These are phyloP conservation scores for Machimus atricapillus DNA, from an alignment of 2,888 invertebrate species.

Conservation along the genomic window DNA sequence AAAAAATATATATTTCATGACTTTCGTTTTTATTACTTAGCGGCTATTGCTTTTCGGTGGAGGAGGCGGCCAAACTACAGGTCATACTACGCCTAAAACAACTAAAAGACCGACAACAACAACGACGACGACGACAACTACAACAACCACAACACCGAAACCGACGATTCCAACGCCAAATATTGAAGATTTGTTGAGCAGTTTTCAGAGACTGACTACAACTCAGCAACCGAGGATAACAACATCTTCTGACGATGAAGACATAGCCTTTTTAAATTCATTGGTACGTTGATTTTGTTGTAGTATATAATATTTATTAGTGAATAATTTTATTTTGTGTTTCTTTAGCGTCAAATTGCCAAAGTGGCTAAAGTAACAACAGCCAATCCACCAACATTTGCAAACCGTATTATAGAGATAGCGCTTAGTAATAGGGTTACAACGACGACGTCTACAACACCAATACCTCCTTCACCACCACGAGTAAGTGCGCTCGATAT, in stretches of 20 bases:
- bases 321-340: slow-evolving; percentile 56
- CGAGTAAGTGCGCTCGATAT: slow-evolving; percentile 51
- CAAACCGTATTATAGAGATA: slow-evolving; percentile 66
- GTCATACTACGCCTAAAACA: slow-evolving; percentile 19
- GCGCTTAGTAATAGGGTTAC: slow-evolving; percentile 62
- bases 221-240: slow-evolving; percentile 56
- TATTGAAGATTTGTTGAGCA: slow-evolving; percentile 3
- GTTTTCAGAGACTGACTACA: slow-evolving; percentile 56
- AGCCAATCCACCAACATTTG: slow-evolving; percentile 56
- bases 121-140: slow-evolving; percentile 44
- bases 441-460: slow-evolving; percentile 47
- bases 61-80: background rate
- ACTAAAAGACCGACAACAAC: slow-evolving; percentile 42
- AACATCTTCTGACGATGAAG: slow-evolving; percentile 66
- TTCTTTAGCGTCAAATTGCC: slow-evolving; percentile 54
- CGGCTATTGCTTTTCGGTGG: background rate
- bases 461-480: slow-evolving; percentile 34
- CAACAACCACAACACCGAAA: slow-evolving; percentile 40
- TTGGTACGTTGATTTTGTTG: background rate
- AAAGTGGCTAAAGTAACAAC: slow-evolving; percentile 49
- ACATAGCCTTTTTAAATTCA: slow-evolving; percentile 66
- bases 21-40: background rate
- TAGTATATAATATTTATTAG: background rate
- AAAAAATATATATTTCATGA: background rate
- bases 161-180: slow-evolving; percentile 14